Evolutionary conservation across 2,888 invertebrate genomes (phyloP).

Genomic region (Belgica antarctica): DNA sequence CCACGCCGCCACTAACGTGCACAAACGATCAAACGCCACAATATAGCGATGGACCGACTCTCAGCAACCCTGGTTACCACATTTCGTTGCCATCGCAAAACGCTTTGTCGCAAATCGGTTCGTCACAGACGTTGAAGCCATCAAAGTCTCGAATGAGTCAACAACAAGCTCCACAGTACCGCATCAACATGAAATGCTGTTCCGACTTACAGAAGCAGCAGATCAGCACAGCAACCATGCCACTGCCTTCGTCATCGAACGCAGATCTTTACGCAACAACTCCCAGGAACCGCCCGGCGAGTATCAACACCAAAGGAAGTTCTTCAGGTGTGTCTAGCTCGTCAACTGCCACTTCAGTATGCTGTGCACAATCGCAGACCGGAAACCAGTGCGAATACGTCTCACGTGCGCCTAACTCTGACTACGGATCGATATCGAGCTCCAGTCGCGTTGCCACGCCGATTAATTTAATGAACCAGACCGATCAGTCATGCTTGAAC

Average conservation of each 20-base stretch:
- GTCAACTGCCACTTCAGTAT: constrained; percentile 9
- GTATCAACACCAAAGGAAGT: not conserved
- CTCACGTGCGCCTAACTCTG: constrained; percentile 48
- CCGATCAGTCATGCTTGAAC: constrained; percentile 52
- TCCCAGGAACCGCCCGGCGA: constrained; percentile 48
- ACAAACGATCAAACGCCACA: constrained; percentile 52
- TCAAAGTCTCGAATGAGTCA: constrained; percentile 35
- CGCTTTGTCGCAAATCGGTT: constrained; percentile 33
- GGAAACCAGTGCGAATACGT: constrained; percentile 46
- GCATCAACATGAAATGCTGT: constrained; percentile 53
- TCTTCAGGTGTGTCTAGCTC: constrained; percentile 2
- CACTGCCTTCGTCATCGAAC: constrained; percentile 28
- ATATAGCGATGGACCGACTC: constrained; percentile 45
- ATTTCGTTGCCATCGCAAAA: constrained; percentile 27
- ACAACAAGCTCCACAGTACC: constrained; percentile 51
- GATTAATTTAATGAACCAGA: constrained; percentile 47
- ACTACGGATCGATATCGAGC: constrained; percentile 48
- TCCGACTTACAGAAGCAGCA: constrained; percentile 45
- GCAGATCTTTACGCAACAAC: constrained; percentile 49
- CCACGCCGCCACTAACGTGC: constrained; percentile 53
- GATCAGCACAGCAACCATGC: constrained; percentile 33
- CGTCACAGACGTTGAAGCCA: constrained; percentile 41
- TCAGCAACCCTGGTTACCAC: constrained; percentile 38
- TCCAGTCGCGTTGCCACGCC: constrained; percentile 48
- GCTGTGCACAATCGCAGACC: constrained; percentile 13